Percentiles rank a stretch among this genome's conserved stretches.
Conservation (phyloP, 1,140 invertebrate genomes). For the Drosophila teissieri region DNA sequence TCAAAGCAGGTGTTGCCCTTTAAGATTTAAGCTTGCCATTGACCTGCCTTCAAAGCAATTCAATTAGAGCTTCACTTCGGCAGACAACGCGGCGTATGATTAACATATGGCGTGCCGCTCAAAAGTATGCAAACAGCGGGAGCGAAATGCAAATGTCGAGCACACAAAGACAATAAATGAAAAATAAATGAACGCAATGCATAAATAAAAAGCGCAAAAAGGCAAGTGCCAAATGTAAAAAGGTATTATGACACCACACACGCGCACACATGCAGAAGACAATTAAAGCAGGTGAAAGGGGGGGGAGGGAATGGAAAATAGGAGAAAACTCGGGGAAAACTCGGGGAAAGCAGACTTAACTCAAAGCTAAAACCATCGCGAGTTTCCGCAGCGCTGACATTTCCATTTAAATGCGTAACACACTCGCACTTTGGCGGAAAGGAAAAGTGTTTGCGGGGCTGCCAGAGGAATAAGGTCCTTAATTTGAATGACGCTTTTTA, state of each 20-base stretch:
- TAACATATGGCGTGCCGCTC: constrained; percentile 40
- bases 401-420: constrained; percentile 65
- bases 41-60: constrained; percentile 60
- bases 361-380: constrained; percentile 35
- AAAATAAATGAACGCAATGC: constrained; percentile 72
- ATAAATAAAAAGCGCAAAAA: constrained; percentile 74
- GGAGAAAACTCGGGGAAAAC: not conserved
- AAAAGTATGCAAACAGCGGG: constrained; percentile 69
- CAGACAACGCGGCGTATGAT: constrained; percentile 53
- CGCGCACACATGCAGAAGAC: constrained; percentile 37
- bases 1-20: constrained; percentile 58
- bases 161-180: constrained; percentile 58
- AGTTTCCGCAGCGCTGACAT: constrained; percentile 60
- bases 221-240: constrained; percentile 68
- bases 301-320: constrained; percentile 1
- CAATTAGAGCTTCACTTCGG: constrained; percentile 53
- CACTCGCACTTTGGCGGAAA: constrained; percentile 31
- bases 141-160: constrained; percentile 69
- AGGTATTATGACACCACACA: constrained; percentile 49
- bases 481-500: constrained; percentile 77
- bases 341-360: not conserved
- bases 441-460: not conserved
- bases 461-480: constrained; percentile 61
- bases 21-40: constrained; percentile 41
- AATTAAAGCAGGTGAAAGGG: constrained; percentile 59